Percentiles rank a stretch among this genome's conserved stretches.
phyloP scores from a whole-genome alignment of 2,113 vertebrate species.

The Sterna hirundo region DNA sequence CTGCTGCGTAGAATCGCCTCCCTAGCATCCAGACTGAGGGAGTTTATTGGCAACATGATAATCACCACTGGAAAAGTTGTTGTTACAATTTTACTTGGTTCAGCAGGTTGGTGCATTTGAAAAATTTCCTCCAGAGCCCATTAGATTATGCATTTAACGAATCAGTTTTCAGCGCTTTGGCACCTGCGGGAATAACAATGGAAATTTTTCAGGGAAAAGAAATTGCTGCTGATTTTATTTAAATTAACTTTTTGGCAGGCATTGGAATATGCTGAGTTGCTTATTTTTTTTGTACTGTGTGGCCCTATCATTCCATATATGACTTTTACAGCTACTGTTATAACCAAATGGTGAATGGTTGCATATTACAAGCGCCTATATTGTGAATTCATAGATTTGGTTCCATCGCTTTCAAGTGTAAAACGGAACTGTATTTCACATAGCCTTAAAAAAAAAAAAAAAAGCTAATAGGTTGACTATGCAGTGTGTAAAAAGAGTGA shows the following conservation, averaged over 20 bases:
- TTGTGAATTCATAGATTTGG: background rate
- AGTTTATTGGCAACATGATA: slow-evolving; percentile 94
- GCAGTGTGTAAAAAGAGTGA: background rate
- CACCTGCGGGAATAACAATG: background rate
- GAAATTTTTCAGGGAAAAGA: slow-evolving; percentile 23
- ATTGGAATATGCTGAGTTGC: background rate
- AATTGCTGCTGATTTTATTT: slow-evolving; percentile 53
- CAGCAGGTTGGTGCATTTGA: slow-evolving; percentile 83
- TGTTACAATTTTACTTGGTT: slow-evolving; percentile 91
- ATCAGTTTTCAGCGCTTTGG: slow-evolving; percentile 22
- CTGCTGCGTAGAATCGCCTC: slow-evolving; percentile 85
- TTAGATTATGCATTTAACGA: background rate
- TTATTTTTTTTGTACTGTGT: background rate
- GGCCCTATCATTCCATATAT: fast-evolving
- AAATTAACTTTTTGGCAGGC: slow-evolving; percentile 39
- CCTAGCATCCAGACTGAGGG: slow-evolving; percentile 88
- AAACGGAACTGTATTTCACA: background rate
- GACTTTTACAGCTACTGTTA: background rate
- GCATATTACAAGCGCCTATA: background rate
- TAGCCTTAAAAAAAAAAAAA: background rate
- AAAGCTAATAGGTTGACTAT: background rate
- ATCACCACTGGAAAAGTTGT: slow-evolving; percentile 96
- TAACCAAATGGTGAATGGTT: background rate
- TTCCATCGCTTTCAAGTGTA: background rate
- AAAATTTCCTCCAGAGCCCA: slow-evolving; percentile 4